These are phyloP conservation scores for Microctonus aethiopoides DNA, from an alignment of 2,888 invertebrate genomes.

Conservation along the genomic window DNA sequence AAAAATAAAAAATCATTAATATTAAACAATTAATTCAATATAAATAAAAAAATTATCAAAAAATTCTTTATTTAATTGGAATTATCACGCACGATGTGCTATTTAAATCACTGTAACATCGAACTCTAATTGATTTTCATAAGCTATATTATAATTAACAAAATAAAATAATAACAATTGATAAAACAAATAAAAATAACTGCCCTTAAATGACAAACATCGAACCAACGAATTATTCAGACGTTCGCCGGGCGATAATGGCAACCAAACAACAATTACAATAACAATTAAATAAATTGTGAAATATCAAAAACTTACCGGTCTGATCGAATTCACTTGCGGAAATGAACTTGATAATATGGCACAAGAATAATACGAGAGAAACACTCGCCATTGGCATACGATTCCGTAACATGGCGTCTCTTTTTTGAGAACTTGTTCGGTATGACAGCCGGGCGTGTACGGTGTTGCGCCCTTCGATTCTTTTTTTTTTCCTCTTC, in stretches of 20 bases:
- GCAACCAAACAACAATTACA: constrained; percentile 24
- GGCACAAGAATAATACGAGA: constrained; percentile 48
- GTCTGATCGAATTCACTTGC: constrained; percentile 47
- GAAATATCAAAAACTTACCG: constrained; percentile 44
- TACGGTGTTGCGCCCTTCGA: constrained; percentile 44
- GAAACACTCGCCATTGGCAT: constrained; percentile 56
- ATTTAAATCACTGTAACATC: constrained; percentile 12
- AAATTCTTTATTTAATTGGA: not conserved
- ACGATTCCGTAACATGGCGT: constrained; percentile 63
- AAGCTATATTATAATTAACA: constrained; percentile 12
- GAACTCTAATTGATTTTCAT: not conserved
- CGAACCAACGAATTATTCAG: constrained; percentile 19
- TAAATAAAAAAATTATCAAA: not conserved
- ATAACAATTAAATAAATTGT: not conserved
- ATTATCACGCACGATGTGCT: constrained; percentile 22
- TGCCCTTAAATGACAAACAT: constrained; percentile 20
- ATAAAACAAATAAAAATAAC: not conserved
- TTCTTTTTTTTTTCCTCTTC: constrained; percentile 14
- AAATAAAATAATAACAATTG: not conserved
- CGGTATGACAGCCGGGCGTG: constrained; percentile 57
- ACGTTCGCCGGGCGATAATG: constrained; percentile 15
- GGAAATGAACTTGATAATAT: constrained; percentile 47
- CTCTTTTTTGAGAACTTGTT: constrained; percentile 31
- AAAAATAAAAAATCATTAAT: constrained; percentile 14
- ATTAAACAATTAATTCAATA: not conserved